Base-by-base conservation (phyloP, 1,140 invertebrate genomes). In the Galleria mellonella region DNA sequence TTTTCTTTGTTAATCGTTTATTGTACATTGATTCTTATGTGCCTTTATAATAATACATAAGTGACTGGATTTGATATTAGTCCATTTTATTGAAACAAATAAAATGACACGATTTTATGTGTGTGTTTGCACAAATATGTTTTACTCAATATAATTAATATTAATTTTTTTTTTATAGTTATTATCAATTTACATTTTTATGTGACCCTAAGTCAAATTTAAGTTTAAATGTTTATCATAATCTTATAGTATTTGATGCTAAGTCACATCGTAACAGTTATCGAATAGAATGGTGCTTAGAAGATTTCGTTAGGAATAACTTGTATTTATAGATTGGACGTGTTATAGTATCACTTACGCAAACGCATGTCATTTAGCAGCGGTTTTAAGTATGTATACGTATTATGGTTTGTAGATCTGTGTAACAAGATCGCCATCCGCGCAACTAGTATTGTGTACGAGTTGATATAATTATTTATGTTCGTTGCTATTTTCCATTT, bases 201-300 rank as follows among this genome's bases (percentile, higher is more conserved):
- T 59, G 62, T 51, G 71, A 73, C 60, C 56, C 57, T 77, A 72
- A 79, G 72, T 77, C 68, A 75, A 57, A 51, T 61, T 62, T 74
- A 78, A 66, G 67, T 78, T 81, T 65, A 69, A 65, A 14, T 35
- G 32, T 79, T 72, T 65, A 70, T 66, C 32, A 62, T 74, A 72
- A 69, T 65, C 66, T 56, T 57, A 72, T 67, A 74, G 72, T 78
- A 78, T 74, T 73, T 64, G 77, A 72, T 63, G 76, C 71, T 81
- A 77, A 81, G 76, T 82, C 72, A 69, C 53, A 49, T 59, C 51
- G 72, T 72, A 73, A 82, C 74, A 71, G 72, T 76, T 66, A 84
- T 81, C 78, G 81, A 84, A 84, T 84, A 83, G 78, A 81, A 81
- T 81, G 81, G 81, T 84, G 81, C 81, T 84, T 84, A 83, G 78